Base-by-base conservation (phyloP, 2,113 vertebrate genomes). In the Nesoenas mayeri region DNA sequence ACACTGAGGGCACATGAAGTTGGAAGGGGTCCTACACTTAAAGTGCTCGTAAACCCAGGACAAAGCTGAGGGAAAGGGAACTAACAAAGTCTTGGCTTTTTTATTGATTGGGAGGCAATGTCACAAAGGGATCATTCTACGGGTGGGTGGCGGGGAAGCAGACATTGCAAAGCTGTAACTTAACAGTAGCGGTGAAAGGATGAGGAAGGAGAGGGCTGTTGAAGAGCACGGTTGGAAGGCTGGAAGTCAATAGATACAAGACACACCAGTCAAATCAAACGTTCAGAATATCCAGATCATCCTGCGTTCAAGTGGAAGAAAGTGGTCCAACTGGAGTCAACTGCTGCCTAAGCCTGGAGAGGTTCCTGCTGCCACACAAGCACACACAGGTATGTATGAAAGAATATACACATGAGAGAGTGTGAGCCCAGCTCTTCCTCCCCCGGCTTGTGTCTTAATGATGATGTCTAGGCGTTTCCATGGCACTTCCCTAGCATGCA, bases 381-480 rank as follows among this genome's bases (percentile, higher is more conserved):
- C 15, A 67, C 21, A 26, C 58, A 70, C 1, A 26, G 0, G 5
- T 19, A 74, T 6, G 5, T 34, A 65, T 2, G 40, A 31, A 20
- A 65, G 47, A 34, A 34, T 2, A 44, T 48, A 34, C 15, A 16
- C 4, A 44, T 44, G 29, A 61, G 36, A 73, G 79, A 67, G 26
- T 4, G 11, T 1, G 9, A 95, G 67, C 26, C 34, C n/a, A 79
- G 88, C 61, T 87, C 83, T 84, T 94, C 44, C 80, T 75, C 77
- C 73, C 88, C 47, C 65, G 72, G 77, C 73, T 84, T 6, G 2
- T 16, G 78, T n/a, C 88, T 93, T 96, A 95, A 93, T 96, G 96
- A 95, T 84, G 92, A 93, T 93, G 95, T 96, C 82, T 78, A 15
- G 44, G 57, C 3, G 91, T 96, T 97, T 96, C 96, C 96, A 97